Percentiles rank a stretch among this genome's conserved stretches.
Conservation (phyloP, 1,140 invertebrate species). For the Papilio helenus region DNA sequence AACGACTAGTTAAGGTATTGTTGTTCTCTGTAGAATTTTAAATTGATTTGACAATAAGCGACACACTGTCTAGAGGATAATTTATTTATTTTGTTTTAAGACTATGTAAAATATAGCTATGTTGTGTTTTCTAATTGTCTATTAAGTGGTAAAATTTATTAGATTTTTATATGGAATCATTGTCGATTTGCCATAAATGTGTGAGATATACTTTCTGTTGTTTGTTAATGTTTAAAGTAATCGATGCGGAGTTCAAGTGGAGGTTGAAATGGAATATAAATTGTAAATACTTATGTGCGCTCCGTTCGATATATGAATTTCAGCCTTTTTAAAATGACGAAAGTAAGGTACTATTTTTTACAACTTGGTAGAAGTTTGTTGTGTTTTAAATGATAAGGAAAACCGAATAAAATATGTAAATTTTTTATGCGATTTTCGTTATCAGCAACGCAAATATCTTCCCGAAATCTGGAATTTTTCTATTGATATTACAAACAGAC, state of each 20-base stretch:
- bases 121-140: constrained; percentile 81
- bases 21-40: constrained; percentile 55
- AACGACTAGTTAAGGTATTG: constrained; percentile 62
- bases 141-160: constrained; percentile 67
- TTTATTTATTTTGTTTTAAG: constrained; percentile 82
- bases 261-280: constrained; percentile 56
- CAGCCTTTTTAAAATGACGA: too few relatives aligned
- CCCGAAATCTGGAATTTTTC: too few relatives aligned
- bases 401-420: too few relatives aligned
- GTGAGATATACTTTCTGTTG: constrained; percentile 77
- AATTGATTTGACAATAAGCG: constrained; percentile 80
- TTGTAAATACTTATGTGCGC: constrained; percentile 71
- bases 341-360: too few relatives aligned
- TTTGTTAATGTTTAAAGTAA: constrained; percentile 65
- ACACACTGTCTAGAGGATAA: constrained; percentile 74
- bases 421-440: too few relatives aligned
- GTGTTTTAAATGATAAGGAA: too few relatives aligned
- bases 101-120: constrained; percentile 79
- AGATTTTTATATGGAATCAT: constrained; percentile 66
- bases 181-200: constrained; percentile 78
- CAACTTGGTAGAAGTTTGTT: too few relatives aligned
- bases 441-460: too few relatives aligned
- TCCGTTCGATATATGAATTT: too few relatives aligned
- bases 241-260: constrained; percentile 50
- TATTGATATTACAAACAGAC: too few relatives aligned